Percentiles rank a stretch among this genome's conserved stretches.
Evolutionary conservation across 2,888 invertebrate species (phyloP).

Genomic region (Oscheius onirici): DNA sequence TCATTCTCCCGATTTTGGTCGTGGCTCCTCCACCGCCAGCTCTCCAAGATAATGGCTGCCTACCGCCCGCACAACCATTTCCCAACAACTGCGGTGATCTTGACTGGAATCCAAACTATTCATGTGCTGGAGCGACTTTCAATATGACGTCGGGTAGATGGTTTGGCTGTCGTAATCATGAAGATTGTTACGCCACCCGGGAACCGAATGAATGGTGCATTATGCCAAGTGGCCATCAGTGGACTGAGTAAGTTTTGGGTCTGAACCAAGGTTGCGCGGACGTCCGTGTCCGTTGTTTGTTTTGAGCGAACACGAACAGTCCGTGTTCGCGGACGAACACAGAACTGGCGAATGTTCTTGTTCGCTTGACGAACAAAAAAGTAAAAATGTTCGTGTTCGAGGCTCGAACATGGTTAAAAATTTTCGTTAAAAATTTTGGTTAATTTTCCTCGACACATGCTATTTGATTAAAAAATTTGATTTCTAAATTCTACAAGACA

Average conservation of each 20-base stretch:
- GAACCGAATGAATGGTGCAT: conserved; percentile 30
- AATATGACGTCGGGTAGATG: conserved; percentile 20
- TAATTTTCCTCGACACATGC: no score
- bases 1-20: background rate
- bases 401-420: no score
- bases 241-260: conserved; percentile 17
- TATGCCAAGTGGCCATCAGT: background rate
- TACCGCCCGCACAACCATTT: background rate
- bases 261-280: no score
- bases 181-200: conserved; percentile 7
- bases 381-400: no score
- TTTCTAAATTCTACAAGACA: no score
- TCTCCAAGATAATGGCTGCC: conserved; percentile 1
- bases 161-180: background rate
- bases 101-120: conserved; percentile 20
- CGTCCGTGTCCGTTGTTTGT: no score
- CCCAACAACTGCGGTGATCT: background rate
- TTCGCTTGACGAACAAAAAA: no score
- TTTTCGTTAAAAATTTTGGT: no score
- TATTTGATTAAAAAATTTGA: no score
- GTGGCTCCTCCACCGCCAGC: conserved; percentile 5
- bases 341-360: no score
- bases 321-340: no score
- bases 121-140: conserved; percentile 16
- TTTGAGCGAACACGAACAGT: no score